These are phyloP conservation scores for Pluvialis apricaria DNA, from an alignment of 2,113 vertebrate genomes.

Conservation along the genomic window DNA sequence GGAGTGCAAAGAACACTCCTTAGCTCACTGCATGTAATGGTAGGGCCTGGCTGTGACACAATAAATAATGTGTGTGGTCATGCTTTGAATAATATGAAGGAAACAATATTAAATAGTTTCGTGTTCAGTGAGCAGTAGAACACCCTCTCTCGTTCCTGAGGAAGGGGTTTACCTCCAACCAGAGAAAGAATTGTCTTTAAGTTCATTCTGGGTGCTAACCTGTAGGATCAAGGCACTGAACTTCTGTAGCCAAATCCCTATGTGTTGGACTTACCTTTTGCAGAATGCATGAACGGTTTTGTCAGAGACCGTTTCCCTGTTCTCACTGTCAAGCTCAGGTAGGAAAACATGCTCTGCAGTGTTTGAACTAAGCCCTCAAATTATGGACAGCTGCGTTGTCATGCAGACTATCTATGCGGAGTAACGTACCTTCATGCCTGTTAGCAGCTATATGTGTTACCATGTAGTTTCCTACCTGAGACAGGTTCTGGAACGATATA, in stretches of 20 bases:
- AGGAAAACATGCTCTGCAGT: not conserved
- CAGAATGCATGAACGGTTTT: not conserved
- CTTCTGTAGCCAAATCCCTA: not conserved
- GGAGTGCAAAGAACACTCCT: not conserved
- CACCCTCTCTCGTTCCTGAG: not conserved
- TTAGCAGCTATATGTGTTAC: not conserved
- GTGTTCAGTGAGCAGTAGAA: not conserved
- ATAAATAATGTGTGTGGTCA: not conserved
- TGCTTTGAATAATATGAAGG: not conserved
- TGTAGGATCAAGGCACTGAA: not conserved
- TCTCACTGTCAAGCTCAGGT: not conserved
- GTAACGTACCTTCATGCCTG: not conserved
- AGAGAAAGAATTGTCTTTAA: not conserved
- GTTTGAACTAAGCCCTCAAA: not conserved
- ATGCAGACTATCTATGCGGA: rapidly evolving
- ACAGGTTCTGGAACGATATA: not conserved
- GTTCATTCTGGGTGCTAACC: not conserved
- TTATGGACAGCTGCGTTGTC: not conserved
- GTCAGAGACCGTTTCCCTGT: not conserved
- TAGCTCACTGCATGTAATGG: not conserved
- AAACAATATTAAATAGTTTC: not conserved
- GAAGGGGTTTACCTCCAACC: not conserved
- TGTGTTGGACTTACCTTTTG: not conserved
- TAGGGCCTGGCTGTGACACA: not conserved
- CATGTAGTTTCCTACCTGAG: not conserved